Percentiles rank a stretch among this genome's conserved stretches.
phyloP scores from a whole-genome alignment of 2,113 vertebrate species.

The Cottus gobio region DNA sequence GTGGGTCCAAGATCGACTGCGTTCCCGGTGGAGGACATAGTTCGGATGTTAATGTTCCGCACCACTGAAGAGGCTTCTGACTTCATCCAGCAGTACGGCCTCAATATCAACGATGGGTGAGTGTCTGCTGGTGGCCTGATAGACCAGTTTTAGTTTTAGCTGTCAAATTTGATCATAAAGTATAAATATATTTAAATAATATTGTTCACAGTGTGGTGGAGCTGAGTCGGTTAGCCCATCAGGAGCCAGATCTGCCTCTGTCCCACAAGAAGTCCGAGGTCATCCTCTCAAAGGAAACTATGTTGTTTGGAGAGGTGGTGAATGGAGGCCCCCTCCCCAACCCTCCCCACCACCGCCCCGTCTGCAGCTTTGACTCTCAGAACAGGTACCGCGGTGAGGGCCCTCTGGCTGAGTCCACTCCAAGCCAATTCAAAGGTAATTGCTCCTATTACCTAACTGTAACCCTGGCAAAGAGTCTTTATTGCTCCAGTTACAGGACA shows the following conservation, averaged over 20 bases:
- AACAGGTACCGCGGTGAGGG: slow-evolving; percentile 88
- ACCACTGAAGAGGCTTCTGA: slow-evolving; percentile 81
- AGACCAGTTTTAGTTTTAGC: too few relatives aligned
- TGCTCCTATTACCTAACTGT: not conserved
- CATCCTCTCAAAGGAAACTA: slow-evolving; percentile 85
- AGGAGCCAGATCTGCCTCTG: slow-evolving; percentile 88
- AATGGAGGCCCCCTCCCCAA: slow-evolving; percentile 85
- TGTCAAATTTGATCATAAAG: not conserved
- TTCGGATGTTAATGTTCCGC: slow-evolving; percentile 91
- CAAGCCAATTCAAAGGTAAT: slow-evolving; percentile 76
- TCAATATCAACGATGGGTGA: slow-evolving; percentile 89
- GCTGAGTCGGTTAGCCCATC: slow-evolving; percentile 88
- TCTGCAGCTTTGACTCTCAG: slow-evolving; percentile 91
- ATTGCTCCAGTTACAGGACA: not conserved
- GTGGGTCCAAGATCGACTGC: slow-evolving; percentile 88
- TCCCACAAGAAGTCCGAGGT: slow-evolving; percentile 85
- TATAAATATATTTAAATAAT: not conserved
- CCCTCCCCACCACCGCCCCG: slow-evolving; percentile 79
- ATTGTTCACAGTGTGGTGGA: slow-evolving; percentile 85
- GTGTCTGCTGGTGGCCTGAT: slow-evolving; percentile 3
- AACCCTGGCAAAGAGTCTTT: not conserved
- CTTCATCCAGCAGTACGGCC: slow-evolving; percentile 89
- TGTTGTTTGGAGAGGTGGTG: slow-evolving; percentile 89
- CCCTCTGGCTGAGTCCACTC: slow-evolving; percentile 65
- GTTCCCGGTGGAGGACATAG: slow-evolving; percentile 90